Conservation (phyloP, 1,140 invertebrate genomes). For the Drosophila orena region DNA sequence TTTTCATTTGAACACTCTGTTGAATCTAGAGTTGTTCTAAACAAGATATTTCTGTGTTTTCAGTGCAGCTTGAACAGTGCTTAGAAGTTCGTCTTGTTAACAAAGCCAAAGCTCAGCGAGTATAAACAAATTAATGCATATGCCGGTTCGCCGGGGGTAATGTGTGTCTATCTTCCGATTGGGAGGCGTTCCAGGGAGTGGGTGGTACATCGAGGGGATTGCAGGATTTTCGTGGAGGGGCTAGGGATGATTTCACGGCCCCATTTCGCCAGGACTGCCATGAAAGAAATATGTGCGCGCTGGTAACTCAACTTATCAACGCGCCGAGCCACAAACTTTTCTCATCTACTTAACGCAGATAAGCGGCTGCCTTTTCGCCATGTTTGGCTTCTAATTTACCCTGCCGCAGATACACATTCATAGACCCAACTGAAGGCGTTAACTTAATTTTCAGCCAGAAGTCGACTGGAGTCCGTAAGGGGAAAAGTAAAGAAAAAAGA, state of each 20-base stretch:
- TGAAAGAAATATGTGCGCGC: slow-evolving; percentile 63
- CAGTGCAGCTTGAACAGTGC: slow-evolving; percentile 14
- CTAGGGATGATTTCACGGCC: neutral
- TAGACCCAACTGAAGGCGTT: slow-evolving; percentile 59
- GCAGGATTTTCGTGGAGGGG: neutral
- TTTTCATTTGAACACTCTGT: neutral
- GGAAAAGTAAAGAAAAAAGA: slow-evolving; percentile 19
- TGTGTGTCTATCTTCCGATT: slow-evolving; percentile 33
- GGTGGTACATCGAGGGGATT: neutral
- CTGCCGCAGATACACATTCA: slow-evolving; percentile 30
- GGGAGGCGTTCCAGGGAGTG: slow-evolving; percentile 25
- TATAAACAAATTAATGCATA: slow-evolving; percentile 72
- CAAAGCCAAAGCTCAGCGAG: slow-evolving; percentile 42
- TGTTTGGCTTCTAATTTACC: slow-evolving; percentile 80
- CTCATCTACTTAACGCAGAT: slow-evolving; percentile 82
- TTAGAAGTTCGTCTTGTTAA: slow-evolving; percentile 41
- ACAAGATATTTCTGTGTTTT: neutral
- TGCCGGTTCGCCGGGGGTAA: slow-evolving; percentile 33
- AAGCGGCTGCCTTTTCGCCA: slow-evolving; percentile 64
- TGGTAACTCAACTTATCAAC: slow-evolving; percentile 81
- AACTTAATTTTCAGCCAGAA: slow-evolving; percentile 76
- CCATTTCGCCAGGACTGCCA: slow-evolving; percentile 29
- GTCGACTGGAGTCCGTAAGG: slow-evolving; percentile 49
- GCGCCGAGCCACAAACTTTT: slow-evolving; percentile 75
- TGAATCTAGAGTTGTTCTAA: neutral